These are phyloP conservation scores for Camponotus pennsylvanicus DNA, from an alignment of 1,140 invertebrate species.

Conservation along the genomic window DNA sequence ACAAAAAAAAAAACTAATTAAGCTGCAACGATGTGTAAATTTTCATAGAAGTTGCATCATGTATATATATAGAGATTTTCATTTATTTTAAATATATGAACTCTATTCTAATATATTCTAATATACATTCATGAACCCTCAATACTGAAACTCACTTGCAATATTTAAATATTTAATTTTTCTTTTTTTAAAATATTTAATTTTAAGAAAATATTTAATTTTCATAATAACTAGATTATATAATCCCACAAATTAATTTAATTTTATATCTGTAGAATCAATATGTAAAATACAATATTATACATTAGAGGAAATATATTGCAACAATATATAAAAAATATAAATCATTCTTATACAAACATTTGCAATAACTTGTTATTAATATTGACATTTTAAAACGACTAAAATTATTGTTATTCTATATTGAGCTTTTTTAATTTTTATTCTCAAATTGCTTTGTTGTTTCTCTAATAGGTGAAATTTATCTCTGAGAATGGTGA, in stretches of 20 bases:
- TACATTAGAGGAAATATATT: background rate
- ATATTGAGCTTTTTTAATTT: background rate
- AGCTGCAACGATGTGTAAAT: background rate
- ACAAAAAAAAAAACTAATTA: background rate
- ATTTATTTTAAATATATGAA: background rate
- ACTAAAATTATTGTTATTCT: background rate
- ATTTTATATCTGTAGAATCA: background rate
- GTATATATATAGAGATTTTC: background rate
- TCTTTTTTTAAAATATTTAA: no score
- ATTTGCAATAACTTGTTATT: no score
- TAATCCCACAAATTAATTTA: background rate
- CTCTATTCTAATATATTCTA: background rate
- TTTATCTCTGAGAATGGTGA: constrained; percentile 93
- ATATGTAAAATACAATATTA: background rate
- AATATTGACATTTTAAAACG: no score
- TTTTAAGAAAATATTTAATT: background rate
- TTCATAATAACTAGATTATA: background rate
- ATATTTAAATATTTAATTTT: background rate
- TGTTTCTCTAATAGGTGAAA: constrained; percentile 86
- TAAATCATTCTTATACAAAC: background rate
- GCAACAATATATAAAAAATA: background rate
- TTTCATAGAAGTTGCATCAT: constrained; percentile 9
- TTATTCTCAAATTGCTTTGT: background rate
- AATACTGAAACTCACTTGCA: background rate
- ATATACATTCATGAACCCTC: background rate